Conservation (phyloP, 1,140 invertebrate genomes). For the Sesamia nonagrioides region DNA sequence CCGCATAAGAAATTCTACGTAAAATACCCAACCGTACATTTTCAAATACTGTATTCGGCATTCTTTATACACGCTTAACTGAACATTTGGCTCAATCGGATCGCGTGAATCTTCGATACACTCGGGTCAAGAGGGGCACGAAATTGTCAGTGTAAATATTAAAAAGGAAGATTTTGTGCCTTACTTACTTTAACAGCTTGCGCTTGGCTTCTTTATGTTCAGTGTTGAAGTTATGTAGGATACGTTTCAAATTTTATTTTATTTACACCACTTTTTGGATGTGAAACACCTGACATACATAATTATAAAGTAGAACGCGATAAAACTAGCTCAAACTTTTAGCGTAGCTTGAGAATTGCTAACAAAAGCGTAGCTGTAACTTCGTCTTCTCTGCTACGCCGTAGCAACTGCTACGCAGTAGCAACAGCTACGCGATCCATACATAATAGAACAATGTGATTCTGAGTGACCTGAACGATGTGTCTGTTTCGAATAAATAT, state of each 20-base stretch:
- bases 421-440: no score
- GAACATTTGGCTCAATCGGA: slow-evolving; percentile 8
- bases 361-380: no score
- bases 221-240: not conserved
- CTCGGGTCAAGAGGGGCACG: slow-evolving; percentile 9
- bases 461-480: no score
- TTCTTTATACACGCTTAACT: not conserved
- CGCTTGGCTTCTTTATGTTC: not conserved
- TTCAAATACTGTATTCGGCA: slow-evolving; percentile 4
- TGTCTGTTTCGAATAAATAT: no score
- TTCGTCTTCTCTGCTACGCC: no score
- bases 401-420: no score
- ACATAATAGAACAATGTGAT: no score
- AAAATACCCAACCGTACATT: not conserved
- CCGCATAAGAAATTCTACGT: not conserved
- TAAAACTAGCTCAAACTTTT: no score
- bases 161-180: not conserved
- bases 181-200: not conserved
- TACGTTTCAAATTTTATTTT: not conserved
- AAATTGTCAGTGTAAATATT: slow-evolving; percentile 7
- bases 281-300: no score
- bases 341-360: no score
- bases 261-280: not conserved
- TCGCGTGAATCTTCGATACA: slow-evolving; percentile 9
- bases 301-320: no score